These are phyloP conservation scores for Parazoanthus swiftii DNA, from an alignment of 92 coral and sea anemone genomes.

Conservation along the genomic window DNA sequence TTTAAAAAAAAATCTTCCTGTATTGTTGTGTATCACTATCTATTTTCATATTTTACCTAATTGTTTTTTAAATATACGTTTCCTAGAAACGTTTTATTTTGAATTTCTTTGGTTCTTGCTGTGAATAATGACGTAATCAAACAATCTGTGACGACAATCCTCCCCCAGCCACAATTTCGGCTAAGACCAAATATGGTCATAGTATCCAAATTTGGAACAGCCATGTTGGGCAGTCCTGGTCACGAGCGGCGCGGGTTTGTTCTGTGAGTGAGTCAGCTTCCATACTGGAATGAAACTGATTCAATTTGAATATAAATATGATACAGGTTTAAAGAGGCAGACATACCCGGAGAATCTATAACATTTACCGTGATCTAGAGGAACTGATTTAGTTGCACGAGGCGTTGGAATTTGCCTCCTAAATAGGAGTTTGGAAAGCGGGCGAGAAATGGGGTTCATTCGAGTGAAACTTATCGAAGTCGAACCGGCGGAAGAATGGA, in stretches of 20 bases:
- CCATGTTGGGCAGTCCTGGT: conserved; percentile 23
- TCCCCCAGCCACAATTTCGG: background rate
- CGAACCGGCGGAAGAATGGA: conserved; percentile 81
- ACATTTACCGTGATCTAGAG: background rate
- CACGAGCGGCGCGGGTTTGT: conserved; percentile 32
- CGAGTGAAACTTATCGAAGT: conserved; percentile 94
- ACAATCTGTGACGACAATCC: conserved; percentile 17
- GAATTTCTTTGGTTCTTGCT: background rate
- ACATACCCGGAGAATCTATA: background rate
- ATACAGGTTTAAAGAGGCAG: conserved; percentile 7
- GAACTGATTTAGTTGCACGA: background rate
- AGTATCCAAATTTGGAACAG: conserved; percentile 13
- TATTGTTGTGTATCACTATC: background rate
- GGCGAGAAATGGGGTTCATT: conserved; percentile 80
- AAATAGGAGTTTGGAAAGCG: background rate
- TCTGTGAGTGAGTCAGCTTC: conserved; percentile 10
- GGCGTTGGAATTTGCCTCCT: conserved; percentile 1
- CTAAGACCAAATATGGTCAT: conserved; percentile 19
- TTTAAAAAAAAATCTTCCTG: background rate
- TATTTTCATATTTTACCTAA: conserved; percentile 2
- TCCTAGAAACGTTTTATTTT: background rate
- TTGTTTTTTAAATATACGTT: background rate
- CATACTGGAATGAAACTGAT: background rate
- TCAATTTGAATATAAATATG: conserved; percentile 9
- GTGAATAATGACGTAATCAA: conserved; percentile 3